Percentiles rank a stretch among this genome's conserved stretches.
Conservation (phyloP, 1,140 invertebrate species). For the Leptestheria dahalacensis region DNA sequence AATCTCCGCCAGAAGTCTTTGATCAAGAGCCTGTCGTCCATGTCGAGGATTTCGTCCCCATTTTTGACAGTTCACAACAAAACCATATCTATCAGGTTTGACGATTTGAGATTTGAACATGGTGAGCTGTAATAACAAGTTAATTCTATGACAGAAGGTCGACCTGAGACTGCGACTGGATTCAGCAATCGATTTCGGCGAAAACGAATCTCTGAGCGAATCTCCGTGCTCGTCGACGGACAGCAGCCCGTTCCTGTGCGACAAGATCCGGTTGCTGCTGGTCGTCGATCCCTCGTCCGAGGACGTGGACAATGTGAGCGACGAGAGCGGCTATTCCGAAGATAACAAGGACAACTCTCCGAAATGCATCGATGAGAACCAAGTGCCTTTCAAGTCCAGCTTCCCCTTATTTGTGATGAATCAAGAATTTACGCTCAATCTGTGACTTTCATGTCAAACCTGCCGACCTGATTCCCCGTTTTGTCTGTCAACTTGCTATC, state of each 20-base stretch:
- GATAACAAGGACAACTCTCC: constrained; percentile 19
- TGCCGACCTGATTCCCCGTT: no score
- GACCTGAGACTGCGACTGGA: constrained; percentile 9
- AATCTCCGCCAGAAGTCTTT: background rate
- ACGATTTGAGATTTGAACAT: no score
- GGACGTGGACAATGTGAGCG: constrained; percentile 26
- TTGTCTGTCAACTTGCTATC: no score
- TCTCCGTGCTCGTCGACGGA: constrained; percentile 8
- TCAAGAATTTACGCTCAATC: constrained; percentile 15
- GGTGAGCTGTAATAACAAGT: background rate
- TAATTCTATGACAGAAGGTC: constrained; percentile 1
- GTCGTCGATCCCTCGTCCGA: constrained; percentile 9
- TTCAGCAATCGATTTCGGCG: constrained; percentile 8
- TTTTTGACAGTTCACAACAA: background rate
- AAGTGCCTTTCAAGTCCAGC: background rate
- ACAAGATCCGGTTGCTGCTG: background rate
- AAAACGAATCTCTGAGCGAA: constrained; percentile 9
- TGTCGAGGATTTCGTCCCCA: background rate
- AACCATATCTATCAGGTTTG: no score
- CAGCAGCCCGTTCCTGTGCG: constrained; percentile 10
- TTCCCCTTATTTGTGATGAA: background rate
- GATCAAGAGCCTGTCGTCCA: background rate
- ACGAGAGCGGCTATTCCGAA: constrained; percentile 28
- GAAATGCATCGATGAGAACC: background rate
- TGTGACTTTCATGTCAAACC: no score